These are phyloP conservation scores for Strigamia transsilvanica DNA, from an alignment of 2,888 invertebrate genomes.

Conservation along the genomic window DNA sequence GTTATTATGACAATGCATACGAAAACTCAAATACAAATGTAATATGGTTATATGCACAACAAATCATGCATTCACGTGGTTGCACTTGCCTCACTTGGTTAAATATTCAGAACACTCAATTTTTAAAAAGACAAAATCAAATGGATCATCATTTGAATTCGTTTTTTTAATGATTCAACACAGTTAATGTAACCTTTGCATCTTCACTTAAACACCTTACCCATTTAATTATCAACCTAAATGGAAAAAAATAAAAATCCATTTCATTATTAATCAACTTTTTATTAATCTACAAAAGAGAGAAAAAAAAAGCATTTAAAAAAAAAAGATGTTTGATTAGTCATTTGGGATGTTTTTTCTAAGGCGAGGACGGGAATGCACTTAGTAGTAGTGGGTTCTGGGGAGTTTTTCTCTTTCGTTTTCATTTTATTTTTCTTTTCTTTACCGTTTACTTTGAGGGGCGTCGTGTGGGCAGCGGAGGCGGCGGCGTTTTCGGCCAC, in stretches of 20 bases:
- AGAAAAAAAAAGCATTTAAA: slow-evolving; percentile 37
- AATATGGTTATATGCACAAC: neutral
- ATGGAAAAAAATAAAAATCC: slow-evolving; percentile 39
- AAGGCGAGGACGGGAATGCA: slow-evolving; percentile 29
- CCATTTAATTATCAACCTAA: slow-evolving; percentile 23
- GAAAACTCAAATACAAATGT: slow-evolving; percentile 23
- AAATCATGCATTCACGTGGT: slow-evolving; percentile 24
- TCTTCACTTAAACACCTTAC: slow-evolving; percentile 10
- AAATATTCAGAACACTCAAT: neutral
- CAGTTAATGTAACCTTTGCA: neutral
- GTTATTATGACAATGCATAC: slow-evolving; percentile 33
- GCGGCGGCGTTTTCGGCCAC: slow-evolving; percentile 54
- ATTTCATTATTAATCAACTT: slow-evolving; percentile 31
- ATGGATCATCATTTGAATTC: neutral
- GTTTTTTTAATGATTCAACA: neutral
- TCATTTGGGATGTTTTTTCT: slow-evolving; percentile 21
- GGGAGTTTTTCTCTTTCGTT: neutral
- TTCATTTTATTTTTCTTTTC: slow-evolving; percentile 40
- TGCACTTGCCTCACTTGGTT: slow-evolving; percentile 27
- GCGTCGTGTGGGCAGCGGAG: slow-evolving; percentile 53
- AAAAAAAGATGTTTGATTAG: slow-evolving; percentile 1
- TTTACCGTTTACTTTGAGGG: slow-evolving; percentile 55
- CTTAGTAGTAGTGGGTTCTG: slow-evolving; percentile 9
- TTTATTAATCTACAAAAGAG: slow-evolving; percentile 46
- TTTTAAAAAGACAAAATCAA: neutral